phyloP scores from a whole-genome alignment of 1,140 invertebrate species.

The Lordiphosa mommai region DNA sequence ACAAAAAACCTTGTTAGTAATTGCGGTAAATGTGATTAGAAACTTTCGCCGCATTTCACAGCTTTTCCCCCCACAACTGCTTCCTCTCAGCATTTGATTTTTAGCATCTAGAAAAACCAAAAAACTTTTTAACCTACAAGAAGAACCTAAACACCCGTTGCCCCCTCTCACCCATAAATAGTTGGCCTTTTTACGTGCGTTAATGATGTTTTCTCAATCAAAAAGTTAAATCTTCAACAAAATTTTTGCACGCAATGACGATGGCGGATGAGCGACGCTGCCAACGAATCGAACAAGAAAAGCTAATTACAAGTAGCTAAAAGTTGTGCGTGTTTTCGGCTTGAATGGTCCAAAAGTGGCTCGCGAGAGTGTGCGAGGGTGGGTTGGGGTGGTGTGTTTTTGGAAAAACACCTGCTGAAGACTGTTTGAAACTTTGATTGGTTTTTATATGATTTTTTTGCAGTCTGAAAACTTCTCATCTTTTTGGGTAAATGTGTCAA shows the following conservation, averaged over 20 bases:
- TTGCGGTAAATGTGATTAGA: slow-evolving; percentile 77
- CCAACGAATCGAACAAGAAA: slow-evolving; percentile 73
- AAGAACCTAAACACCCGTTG: neutral
- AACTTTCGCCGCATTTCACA: slow-evolving; percentile 48
- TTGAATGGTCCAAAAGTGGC: slow-evolving; percentile 24
- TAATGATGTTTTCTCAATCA: slow-evolving; percentile 78
- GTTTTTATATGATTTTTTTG: slow-evolving; percentile 60
- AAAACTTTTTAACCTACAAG: slow-evolving; percentile 67
- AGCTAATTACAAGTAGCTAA: slow-evolving; percentile 75
- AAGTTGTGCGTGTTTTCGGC: slow-evolving; percentile 70
- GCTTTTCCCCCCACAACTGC: slow-evolving; percentile 24
- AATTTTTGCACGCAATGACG: slow-evolving; percentile 56
- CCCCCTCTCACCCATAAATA: slow-evolving; percentile 45
- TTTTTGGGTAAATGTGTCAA: slow-evolving; percentile 59
- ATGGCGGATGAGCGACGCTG: slow-evolving; percentile 14
- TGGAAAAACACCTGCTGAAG: slow-evolving; percentile 58
- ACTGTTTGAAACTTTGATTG: slow-evolving; percentile 71
- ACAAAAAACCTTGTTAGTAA: slow-evolving; percentile 77
- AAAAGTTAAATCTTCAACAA: slow-evolving; percentile 72
- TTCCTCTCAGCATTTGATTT: slow-evolving; percentile 67
- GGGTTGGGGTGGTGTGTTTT: neutral
- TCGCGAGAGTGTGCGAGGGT: neutral
- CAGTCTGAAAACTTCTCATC: slow-evolving; percentile 17
- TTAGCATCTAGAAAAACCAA: slow-evolving; percentile 64
- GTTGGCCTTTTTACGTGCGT: slow-evolving; percentile 74